phyloP scores from a whole-genome alignment of 2,888 invertebrate genomes.

The Rhopalosiphum nymphaeae region DNA sequence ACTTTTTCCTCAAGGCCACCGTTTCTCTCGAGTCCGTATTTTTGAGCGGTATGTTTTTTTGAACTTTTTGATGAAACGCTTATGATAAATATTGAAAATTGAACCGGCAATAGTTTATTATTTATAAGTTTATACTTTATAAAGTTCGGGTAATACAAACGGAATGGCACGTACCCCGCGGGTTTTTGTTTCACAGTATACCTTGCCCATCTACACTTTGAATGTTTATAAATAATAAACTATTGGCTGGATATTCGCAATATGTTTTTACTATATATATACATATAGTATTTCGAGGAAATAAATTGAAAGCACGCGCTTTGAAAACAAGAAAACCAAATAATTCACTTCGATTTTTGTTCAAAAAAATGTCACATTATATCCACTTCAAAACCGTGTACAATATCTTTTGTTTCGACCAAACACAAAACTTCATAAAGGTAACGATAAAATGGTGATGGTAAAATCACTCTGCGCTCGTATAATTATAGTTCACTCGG shows the following conservation, averaged over 20 bases:
- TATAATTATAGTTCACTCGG: neutral
- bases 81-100: constrained; percentile 13
- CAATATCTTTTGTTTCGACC: neutral
- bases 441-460: neutral
- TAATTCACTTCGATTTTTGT: neutral
- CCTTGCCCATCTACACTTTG: neutral
- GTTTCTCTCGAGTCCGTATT: neutral
- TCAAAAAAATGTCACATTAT: neutral
- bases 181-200: neutral
- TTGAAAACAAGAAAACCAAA: neutral
- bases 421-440: neutral
- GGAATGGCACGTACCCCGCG: neutral
- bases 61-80: constrained; percentile 2
- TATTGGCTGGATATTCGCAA: neutral
- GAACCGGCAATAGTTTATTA: constrained; percentile 5
- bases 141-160: neutral
- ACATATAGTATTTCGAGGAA: neutral
- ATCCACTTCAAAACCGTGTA: neutral
- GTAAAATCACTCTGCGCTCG: neutral
- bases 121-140: constrained; percentile 3
- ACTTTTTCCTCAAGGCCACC: neutral
- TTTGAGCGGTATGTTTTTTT: neutral
- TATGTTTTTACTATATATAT: neutral
- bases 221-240: constrained; percentile 15
- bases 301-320: neutral